Evolutionary conservation across 2,113 vertebrate species (phyloP).

Genomic region (Sitta europaea): DNA sequence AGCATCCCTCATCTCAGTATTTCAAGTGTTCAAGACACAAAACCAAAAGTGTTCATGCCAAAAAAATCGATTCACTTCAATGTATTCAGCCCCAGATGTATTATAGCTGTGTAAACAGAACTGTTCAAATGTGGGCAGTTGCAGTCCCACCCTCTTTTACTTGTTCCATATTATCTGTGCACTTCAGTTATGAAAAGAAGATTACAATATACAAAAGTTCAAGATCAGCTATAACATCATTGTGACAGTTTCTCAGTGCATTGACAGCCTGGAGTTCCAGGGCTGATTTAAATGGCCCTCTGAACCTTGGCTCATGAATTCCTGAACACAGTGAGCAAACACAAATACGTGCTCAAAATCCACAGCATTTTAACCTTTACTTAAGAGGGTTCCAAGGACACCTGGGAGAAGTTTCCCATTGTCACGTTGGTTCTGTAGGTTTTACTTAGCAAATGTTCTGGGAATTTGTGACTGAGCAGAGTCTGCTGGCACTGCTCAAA

Average conservation of each 20-base stretch:
- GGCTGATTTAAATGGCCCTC: not conserved
- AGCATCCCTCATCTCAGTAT: not conserved
- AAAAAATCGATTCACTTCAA: not conserved
- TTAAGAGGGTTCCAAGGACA: not conserved
- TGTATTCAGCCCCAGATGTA: not conserved
- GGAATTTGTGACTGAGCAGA: not conserved
- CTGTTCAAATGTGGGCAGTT: not conserved
- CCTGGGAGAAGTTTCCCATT: not conserved
- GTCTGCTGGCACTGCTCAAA: not conserved
- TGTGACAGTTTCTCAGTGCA: not conserved
- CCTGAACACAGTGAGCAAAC: not conserved
- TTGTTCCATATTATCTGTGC: not conserved
- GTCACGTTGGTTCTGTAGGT: not conserved
- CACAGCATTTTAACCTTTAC: not conserved
- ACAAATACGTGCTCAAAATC: not conserved
- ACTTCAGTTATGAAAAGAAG: not conserved
- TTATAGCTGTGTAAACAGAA: not conserved
- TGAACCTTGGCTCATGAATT: not conserved
- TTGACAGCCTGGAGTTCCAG: not conserved
- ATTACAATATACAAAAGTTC: not conserved
- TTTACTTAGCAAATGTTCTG: not conserved
- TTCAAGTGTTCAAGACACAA: not conserved
- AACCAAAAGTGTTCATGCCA: not conserved
- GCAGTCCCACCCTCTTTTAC: not conserved
- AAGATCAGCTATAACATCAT: not conserved